Evolutionary conservation across 1,140 invertebrate species (phyloP).

Genomic region (Argopecten irradians): DNA sequence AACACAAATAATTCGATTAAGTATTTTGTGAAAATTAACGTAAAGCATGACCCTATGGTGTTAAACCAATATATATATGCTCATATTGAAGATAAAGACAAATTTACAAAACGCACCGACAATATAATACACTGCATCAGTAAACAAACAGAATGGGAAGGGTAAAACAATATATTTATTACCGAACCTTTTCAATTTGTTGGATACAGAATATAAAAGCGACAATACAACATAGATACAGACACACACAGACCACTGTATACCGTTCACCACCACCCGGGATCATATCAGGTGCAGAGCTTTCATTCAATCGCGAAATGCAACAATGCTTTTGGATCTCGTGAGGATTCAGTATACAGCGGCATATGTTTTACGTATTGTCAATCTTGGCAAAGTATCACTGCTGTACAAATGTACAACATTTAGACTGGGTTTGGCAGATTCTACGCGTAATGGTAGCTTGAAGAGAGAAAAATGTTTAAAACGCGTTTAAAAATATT

Average conservation of each 20-base stretch:
- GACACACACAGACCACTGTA: neutral
- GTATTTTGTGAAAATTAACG: no score
- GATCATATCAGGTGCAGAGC: neutral
- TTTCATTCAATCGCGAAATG: slow-evolving; percentile 7
- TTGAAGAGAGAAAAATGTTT: neutral
- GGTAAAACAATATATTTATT: neutral
- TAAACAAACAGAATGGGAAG: no score
- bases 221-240: neutral
- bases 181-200: neutral
- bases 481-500: no score
- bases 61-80: no score
- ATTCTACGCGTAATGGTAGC: neutral
- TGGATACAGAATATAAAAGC: neutral
- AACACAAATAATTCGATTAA: no score
- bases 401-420: neutral
- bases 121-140: no score
- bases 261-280: neutral
- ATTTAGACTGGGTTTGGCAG: neutral
- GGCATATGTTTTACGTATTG: neutral
- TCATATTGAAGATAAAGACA: no score
- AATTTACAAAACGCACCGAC: no score
- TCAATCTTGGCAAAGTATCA: neutral
- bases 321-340: neutral
- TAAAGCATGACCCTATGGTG: no score
- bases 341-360: neutral